A percentile compares a stretch with the other conserved stretches of the same genome.
These are phyloP conservation scores for Dicranocentrus wangi DNA, from an alignment of 2,888 invertebrate species.

Conservation along the genomic window DNA sequence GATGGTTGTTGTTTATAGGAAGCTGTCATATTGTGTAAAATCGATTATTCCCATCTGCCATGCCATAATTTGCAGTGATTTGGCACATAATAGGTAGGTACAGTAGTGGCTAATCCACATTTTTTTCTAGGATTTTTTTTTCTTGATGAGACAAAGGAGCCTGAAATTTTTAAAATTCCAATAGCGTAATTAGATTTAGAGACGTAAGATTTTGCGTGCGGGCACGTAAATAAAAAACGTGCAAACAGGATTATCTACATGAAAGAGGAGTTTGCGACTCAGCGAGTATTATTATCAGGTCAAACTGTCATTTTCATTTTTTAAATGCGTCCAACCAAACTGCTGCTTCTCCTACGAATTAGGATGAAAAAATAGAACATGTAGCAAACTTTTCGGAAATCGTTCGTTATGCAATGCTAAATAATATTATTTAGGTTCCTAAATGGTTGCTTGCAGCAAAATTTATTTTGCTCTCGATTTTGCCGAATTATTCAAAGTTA, in stretches of 20 bases:
- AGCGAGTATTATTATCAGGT: too few relatives aligned
- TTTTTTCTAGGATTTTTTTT: neutral
- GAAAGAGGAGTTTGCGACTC: neutral
- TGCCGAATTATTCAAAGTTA: too few relatives aligned
- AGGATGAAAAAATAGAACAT: neutral
- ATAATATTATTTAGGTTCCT: neutral
- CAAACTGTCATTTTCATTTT: neutral
- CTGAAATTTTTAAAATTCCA: constrained; percentile 1
- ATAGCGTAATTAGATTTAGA: constrained; percentile 1
- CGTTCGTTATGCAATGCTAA: neutral
- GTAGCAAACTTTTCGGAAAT: neutral
- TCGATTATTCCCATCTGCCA: too few relatives aligned
- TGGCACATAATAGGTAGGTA: neutral
- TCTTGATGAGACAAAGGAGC: too few relatives aligned
- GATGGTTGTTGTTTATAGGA: neutral
- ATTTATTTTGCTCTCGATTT: too few relatives aligned
- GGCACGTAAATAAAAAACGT: neutral
- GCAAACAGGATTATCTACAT: neutral
- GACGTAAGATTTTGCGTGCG: neutral
- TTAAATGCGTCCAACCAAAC: neutral
- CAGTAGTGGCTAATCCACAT: neutral
- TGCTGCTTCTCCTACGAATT: neutral
- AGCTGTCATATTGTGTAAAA: neutral
- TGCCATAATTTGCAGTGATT: neutral
- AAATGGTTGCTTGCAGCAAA: too few relatives aligned